phyloP scores from a whole-genome alignment of 2,113 vertebrate genomes.

The Coreoperca whiteheadi region DNA sequence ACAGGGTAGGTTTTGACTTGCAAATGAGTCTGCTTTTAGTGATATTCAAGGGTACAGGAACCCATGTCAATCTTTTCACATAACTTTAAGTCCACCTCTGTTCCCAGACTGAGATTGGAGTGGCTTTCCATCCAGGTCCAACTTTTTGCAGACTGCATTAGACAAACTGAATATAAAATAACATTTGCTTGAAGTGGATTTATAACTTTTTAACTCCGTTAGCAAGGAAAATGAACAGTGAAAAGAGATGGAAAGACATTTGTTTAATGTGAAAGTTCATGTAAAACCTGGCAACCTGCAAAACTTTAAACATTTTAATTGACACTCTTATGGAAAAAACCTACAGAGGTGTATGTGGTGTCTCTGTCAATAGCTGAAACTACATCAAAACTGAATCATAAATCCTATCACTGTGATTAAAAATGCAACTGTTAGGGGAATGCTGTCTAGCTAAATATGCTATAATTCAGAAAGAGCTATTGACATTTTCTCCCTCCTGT shows the following conservation, averaged over 20 bases:
- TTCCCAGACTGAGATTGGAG: not conserved
- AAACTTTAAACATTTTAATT: constrained; percentile 3
- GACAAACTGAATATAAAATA: not conserved
- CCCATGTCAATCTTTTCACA: constrained; percentile 8
- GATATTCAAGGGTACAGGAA: constrained; percentile 45
- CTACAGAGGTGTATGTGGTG: not conserved
- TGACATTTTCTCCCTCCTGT: constrained; percentile 34
- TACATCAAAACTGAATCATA: not conserved
- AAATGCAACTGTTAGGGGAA: not conserved
- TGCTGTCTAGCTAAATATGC: not conserved
- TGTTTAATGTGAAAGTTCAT: constrained; percentile 5
- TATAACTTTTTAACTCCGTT: not conserved
- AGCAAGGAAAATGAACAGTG: not conserved
- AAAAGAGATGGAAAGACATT: constrained; percentile 1
- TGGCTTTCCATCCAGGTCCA: not conserved
- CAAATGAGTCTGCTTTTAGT: constrained; percentile 51
- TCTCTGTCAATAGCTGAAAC: not conserved
- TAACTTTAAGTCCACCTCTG: constrained; percentile 3
- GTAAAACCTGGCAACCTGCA: not conserved
- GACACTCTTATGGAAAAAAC: not conserved
- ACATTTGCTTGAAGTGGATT: not conserved
- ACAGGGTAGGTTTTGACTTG: constrained; percentile 28
- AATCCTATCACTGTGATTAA: not conserved
- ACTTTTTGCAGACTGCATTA: not conserved
- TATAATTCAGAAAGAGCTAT: constrained; percentile 26